Evolutionary conservation across 2,888 invertebrate genomes (phyloP).

Genomic region (Drosophila imparisetae): DNA sequence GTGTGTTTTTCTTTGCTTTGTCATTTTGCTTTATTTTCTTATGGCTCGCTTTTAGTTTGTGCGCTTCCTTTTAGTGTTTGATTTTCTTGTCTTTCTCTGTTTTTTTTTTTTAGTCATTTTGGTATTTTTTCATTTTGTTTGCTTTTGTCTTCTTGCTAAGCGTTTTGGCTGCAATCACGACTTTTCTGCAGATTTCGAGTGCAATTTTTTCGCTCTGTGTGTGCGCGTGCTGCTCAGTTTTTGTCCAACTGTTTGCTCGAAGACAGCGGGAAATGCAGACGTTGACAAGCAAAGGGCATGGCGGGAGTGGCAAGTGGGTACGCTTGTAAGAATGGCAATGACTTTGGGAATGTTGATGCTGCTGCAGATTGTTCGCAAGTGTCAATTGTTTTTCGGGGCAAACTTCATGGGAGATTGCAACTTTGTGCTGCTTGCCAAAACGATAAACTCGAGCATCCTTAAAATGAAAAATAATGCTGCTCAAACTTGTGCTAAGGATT

Average conservation of each 20-base stretch:
- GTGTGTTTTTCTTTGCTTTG: conserved; percentile 70
- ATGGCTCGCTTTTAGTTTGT: conserved; percentile 53
- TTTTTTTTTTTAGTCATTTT: conserved; percentile 3
- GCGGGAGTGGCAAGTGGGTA: background rate
- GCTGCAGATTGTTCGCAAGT: conserved; percentile 75
- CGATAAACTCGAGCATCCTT: conserved; percentile 42
- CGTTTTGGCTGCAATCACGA: conserved; percentile 81
- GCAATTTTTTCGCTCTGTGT: conserved; percentile 51
- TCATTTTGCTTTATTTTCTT: conserved; percentile 70
- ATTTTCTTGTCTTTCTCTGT: conserved; percentile 35
- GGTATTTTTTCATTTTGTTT: conserved; percentile 26
- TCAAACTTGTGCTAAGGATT: conserved; percentile 41
- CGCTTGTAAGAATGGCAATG: conserved; percentile 61
- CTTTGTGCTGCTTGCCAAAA: conserved; percentile 40
- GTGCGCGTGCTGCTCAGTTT: conserved; percentile 61
- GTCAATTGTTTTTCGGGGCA: conserved; percentile 73
- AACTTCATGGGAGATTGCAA: conserved; percentile 46
- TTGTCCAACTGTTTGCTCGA: conserved; percentile 63
- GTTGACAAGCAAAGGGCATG: conserved; percentile 19
- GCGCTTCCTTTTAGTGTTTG: conserved; percentile 49
- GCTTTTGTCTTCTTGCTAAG: conserved; percentile 63
- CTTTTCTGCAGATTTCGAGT: conserved; percentile 80
- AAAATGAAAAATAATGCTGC: conserved; percentile 60
- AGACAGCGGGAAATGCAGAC: conserved; percentile 67
- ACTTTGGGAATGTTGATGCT: conserved; percentile 68